Evolutionary conservation across 30 jellyfish, hydroid and myxozoan species (phyloP).

Genomic region (Sanderia malayensis): DNA sequence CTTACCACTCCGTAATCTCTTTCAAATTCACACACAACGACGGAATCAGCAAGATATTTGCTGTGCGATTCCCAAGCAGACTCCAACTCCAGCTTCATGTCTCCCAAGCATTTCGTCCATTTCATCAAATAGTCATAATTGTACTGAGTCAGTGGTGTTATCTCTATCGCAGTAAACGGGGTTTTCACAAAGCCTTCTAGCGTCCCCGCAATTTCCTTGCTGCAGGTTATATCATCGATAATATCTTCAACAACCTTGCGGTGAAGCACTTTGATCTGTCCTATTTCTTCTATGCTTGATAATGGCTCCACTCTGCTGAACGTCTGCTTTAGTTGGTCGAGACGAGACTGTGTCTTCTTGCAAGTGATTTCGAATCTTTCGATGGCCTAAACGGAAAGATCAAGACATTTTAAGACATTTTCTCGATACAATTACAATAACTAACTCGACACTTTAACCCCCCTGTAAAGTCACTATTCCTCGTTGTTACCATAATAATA

Average conservation of each 20-base stretch:
- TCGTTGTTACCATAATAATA: not conserved
- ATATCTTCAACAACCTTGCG: slow-evolving; percentile 63
- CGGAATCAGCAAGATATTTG: slow-evolving; percentile 55
- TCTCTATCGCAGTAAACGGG: slow-evolving; percentile 56
- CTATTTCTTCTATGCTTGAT: slow-evolving; percentile 57
- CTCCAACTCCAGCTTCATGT: slow-evolving; percentile 53
- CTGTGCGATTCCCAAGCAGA: slow-evolving; percentile 58
- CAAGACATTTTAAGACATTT: not conserved
- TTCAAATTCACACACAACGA: slow-evolving; percentile 66
- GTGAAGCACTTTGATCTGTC: slow-evolving; percentile 46
- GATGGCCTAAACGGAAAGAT: slow-evolving; percentile 55
- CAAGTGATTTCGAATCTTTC: slow-evolving; percentile 88
- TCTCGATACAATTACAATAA: not conserved
- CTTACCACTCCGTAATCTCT: slow-evolving; percentile 55
- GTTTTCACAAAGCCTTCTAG: slow-evolving; percentile 64
- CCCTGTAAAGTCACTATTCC: not conserved
- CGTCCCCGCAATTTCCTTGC: slow-evolving; percentile 70
- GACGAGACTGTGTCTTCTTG: slow-evolving; percentile 44
- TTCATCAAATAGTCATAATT: slow-evolving; percentile 70
- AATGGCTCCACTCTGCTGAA: slow-evolving; percentile 52
- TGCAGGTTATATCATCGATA: slow-evolving; percentile 73
- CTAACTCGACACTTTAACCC: not conserved
- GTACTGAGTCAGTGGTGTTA: slow-evolving; percentile 48
- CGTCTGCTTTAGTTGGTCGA: slow-evolving; percentile 38
- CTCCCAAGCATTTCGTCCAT: slow-evolving; percentile 50